phyloP scores from a whole-genome alignment of 2,113 vertebrate species.

The Pseudolaguvia tuberculata region DNA sequence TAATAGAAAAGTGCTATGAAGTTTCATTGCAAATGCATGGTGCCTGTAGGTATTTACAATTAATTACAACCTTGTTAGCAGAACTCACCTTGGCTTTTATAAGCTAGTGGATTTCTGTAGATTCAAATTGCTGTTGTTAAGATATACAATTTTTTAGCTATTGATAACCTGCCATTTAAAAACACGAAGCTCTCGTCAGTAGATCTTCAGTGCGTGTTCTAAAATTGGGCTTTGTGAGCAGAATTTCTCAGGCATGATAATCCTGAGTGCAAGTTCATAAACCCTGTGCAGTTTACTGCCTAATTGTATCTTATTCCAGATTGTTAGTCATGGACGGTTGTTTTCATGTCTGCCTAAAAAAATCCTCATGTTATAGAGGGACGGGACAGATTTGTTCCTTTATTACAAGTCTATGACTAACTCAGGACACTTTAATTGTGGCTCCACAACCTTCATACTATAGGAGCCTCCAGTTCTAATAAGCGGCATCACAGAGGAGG shows the following conservation, averaged over 20 bases:
- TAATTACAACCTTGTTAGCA: not conserved
- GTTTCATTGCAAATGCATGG: not conserved
- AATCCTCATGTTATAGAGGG: conserved; percentile 6
- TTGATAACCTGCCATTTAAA: not conserved
- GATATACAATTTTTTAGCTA: not conserved
- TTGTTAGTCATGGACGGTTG: not conserved
- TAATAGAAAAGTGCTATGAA: not conserved
- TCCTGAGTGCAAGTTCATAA: not conserved
- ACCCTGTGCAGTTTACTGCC: not conserved
- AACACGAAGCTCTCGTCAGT: not conserved
- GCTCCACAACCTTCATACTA: not conserved
- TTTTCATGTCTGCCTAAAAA: conserved; percentile 30
- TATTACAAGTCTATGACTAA: conserved; percentile 20
- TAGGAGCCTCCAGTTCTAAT: conserved; percentile 19
- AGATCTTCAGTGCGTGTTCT: not conserved
- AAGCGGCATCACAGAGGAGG: conserved; percentile 29
- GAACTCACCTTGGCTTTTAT: not conserved
- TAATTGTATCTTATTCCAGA: not conserved
- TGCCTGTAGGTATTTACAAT: not conserved
- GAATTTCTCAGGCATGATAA: not conserved
- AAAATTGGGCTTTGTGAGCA: too few relatives aligned
- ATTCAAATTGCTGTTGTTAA: not conserved
- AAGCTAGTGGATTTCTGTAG: not conserved
- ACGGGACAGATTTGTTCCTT: conserved; percentile 14
- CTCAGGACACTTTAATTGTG: conserved; percentile 12